These are phyloP conservation scores for Petroica traversi DNA, from an alignment of 2,113 vertebrate genomes.

Conservation along the genomic window DNA sequence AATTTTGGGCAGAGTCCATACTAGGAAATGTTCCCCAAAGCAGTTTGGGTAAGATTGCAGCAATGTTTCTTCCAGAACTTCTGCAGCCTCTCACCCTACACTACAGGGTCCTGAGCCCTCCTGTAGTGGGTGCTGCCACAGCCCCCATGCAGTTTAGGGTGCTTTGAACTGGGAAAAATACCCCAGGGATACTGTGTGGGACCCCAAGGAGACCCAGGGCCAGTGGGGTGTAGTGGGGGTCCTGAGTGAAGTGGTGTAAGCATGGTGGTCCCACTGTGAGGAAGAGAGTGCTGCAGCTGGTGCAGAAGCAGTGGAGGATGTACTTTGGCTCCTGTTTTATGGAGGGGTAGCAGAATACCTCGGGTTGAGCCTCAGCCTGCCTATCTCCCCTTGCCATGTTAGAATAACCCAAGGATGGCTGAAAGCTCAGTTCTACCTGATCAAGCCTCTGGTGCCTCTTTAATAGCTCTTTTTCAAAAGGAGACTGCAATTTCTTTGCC, in stretches of 20 bases:
- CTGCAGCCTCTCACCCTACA: neutral
- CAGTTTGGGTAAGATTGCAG: neutral
- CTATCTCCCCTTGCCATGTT: fast-evolving
- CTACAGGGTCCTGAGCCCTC: neutral
- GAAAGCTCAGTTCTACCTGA: constrained; percentile 75
- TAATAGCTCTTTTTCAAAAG: constrained; percentile 89
- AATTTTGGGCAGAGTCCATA: neutral
- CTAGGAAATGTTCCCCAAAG: neutral
- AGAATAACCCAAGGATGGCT: neutral
- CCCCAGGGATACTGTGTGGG: neutral
- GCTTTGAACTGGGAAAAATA: neutral
- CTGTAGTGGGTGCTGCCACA: neutral
- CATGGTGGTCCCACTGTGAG: neutral
- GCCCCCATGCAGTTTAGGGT: neutral
- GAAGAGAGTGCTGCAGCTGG: neutral
- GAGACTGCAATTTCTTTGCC: constrained; percentile 85
- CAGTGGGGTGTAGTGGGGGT: neutral
- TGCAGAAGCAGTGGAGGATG: neutral
- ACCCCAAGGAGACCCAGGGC: neutral
- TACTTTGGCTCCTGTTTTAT: neutral
- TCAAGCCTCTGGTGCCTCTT: constrained; percentile 89
- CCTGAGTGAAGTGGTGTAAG: neutral
- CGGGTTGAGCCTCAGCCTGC: neutral
- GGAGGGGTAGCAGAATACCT: neutral
- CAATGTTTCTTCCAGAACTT: neutral